phyloP scores from a whole-genome alignment of 1,140 invertebrate genomes.

The Uloborus diversus region DNA sequence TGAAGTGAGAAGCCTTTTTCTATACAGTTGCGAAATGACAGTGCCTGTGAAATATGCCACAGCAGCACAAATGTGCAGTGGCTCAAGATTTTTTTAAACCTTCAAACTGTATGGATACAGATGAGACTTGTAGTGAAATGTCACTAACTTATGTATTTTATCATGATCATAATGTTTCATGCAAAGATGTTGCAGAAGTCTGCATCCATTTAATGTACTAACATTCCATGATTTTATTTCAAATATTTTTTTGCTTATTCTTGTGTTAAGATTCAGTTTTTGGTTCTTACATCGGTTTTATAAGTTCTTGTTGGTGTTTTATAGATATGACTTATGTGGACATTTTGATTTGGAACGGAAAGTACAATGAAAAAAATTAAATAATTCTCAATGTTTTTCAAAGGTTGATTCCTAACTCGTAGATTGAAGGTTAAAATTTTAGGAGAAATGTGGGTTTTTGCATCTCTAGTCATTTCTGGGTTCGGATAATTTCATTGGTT shows the following conservation, averaged over 20 bases:
- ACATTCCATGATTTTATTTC: too few species aligned
- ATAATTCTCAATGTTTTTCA: neutral
- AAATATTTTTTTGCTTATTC: too few species aligned
- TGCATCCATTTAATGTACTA: neutral
- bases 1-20: conserved; percentile 17
- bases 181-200: too few species aligned
- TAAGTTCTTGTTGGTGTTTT: neutral
- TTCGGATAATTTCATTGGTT: neutral
- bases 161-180: too few species aligned
- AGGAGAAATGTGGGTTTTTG: neutral
- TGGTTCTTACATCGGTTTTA: neutral
- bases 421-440: neutral
- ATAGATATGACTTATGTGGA: neutral
- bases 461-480: neutral
- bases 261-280: too few species aligned
- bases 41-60: conserved; percentile 25
- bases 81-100: neutral
- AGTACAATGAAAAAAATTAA: neutral
- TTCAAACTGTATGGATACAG: neutral
- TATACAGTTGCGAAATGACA: conserved; percentile 36
- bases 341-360: neutral
- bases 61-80: neutral
- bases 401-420: too few species aligned
- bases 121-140: conserved; percentile 1
- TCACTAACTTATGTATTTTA: conserved; percentile 1